phyloP scores from a whole-genome alignment of 2,888 invertebrate genomes.

The Halocaridina rubra region DNA sequence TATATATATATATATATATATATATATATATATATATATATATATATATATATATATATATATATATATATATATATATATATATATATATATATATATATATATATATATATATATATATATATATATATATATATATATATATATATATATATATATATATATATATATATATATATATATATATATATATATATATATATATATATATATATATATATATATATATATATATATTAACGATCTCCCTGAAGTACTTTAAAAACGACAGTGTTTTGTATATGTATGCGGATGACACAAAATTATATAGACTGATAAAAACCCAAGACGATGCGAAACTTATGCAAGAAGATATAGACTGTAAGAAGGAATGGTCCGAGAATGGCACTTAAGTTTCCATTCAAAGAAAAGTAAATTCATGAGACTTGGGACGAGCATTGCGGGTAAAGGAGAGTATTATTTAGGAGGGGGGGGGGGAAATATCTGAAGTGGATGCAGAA shows the following conservation, averaged over 20 bases:
- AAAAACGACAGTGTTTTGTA: neutral
- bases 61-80: slow-evolving; percentile 8
- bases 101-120: neutral
- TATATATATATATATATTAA: neutral
- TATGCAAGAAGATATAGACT: too few species aligned
- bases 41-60: slow-evolving; percentile 4
- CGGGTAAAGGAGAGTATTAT: too few species aligned
- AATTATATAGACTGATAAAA: too few species aligned
- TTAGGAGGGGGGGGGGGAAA: too few species aligned
- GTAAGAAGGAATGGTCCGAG: too few species aligned
- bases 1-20: slow-evolving; percentile 3
- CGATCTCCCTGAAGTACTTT: neutral
- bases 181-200: neutral
- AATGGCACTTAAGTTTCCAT: too few species aligned
- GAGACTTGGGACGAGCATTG: too few species aligned
- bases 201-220: slow-evolving; percentile 1
- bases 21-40: slow-evolving; percentile 1
- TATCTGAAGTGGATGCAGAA: too few species aligned
- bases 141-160: slow-evolving; percentile 17
- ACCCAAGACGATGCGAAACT: too few species aligned
- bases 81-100: neutral
- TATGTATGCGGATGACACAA: too few species aligned
- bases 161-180: slow-evolving; percentile 8
- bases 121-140: slow-evolving; percentile 11
- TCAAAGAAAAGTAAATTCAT: too few species aligned